phyloP scores from a whole-genome alignment of 2,888 invertebrate genomes.

The Lepetodrilus schrolli region DNA sequence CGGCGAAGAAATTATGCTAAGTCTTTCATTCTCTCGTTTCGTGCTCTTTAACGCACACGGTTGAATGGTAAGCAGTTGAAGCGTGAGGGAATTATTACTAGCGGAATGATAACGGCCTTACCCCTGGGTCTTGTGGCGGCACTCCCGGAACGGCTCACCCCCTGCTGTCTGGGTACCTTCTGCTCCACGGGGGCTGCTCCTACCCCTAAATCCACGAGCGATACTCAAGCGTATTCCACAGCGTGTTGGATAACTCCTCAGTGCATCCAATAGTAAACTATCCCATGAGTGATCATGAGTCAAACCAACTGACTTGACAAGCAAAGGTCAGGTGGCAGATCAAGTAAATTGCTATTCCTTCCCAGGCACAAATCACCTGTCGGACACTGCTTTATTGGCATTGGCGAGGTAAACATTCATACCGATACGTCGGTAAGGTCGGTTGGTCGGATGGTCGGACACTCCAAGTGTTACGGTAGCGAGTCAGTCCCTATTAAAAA shows the following conservation, averaged over 20 bases:
- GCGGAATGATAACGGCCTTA: constrained; percentile 3
- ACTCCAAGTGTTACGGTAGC: background rate
- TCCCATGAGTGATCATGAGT: background rate
- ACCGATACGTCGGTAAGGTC: background rate
- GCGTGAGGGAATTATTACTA: constrained; percentile 22
- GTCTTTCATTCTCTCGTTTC: constrained; percentile 38
- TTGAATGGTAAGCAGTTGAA: constrained; percentile 31
- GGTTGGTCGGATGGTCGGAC: background rate
- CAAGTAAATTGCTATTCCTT: background rate
- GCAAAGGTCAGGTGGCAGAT: constrained; percentile 12
- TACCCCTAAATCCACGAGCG: background rate
- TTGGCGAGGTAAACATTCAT: too few species aligned
- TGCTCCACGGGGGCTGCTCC: background rate
- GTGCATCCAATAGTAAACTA: background rate
- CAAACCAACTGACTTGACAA: background rate
- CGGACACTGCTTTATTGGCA: background rate
- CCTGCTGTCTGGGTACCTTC: background rate
- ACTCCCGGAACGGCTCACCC: background rate
- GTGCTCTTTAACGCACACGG: constrained; percentile 32
- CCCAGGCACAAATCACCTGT: background rate
- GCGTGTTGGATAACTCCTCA: background rate
- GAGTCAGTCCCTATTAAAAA: background rate
- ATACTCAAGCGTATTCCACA: background rate
- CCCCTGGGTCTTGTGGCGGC: background rate
- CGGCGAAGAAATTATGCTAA: constrained; percentile 34